Conservation (phyloP, 2,113 vertebrate species). For the Recurvirostra avosetta region DNA sequence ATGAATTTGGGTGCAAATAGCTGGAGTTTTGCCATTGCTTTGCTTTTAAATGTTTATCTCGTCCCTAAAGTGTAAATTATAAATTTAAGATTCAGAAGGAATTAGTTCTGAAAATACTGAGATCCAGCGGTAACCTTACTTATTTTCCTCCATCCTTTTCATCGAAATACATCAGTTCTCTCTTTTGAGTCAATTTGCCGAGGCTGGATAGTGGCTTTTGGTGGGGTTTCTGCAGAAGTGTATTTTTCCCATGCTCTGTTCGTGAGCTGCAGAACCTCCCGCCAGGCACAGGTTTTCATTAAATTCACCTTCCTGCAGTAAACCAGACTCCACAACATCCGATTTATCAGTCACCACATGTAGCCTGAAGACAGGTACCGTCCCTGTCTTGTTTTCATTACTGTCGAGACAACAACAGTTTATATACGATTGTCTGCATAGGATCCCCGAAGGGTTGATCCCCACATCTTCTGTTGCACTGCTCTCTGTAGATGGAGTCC, state of each 20-base stretch:
- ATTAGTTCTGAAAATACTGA: background rate
- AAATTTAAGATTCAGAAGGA: background rate
- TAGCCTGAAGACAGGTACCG: background rate
- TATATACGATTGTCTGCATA: background rate
- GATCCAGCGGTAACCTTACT: background rate
- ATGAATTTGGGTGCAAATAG: background rate
- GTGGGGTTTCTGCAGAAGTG: rapidly evolving
- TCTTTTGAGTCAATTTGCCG: background rate
- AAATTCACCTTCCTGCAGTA: background rate
- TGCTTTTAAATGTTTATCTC: background rate
- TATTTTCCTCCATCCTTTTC: background rate
- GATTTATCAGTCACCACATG: background rate
- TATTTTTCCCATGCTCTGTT: background rate
- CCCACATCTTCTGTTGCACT: background rate
- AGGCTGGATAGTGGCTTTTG: background rate
- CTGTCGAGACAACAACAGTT: background rate
- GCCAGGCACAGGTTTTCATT: background rate
- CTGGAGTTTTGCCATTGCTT: background rate
- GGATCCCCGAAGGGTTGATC: background rate
- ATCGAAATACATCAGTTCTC: background rate
- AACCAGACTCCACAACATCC: background rate
- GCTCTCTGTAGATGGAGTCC: background rate
- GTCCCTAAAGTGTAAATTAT: background rate
- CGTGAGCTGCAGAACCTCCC: background rate
- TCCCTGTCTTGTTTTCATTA: background rate